Percentiles rank a stretch among this genome's conserved stretches.
Evolutionary conservation across 2,797 vertebrate genomes (phyloP).

Genomic region (Scarus forsteni): DNA sequence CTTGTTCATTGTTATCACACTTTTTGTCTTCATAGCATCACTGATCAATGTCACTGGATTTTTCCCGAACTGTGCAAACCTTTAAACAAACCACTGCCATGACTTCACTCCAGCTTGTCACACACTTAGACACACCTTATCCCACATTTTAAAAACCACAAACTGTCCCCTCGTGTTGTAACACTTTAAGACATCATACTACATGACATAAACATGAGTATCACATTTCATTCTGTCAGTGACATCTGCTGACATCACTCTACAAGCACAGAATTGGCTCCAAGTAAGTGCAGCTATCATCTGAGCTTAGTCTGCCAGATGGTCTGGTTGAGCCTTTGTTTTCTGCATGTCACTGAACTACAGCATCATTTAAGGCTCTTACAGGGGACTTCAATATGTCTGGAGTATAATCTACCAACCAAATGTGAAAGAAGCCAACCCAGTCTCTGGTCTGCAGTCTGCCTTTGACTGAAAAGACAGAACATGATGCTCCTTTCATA

Average conservation of each 20-base stretch:
- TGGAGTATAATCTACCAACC: too few species aligned
- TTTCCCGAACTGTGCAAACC: too few species aligned
- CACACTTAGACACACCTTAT: neutral
- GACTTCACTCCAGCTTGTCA: neutral
- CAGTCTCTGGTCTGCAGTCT: too few species aligned
- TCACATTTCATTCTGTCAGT: conserved; percentile 45
- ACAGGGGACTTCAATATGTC: too few species aligned
- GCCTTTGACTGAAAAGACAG: too few species aligned
- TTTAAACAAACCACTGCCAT: neutral
- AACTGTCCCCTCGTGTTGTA: conserved; percentile 13
- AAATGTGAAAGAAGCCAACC: too few species aligned
- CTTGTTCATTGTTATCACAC: too few species aligned
- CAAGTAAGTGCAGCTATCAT: conserved; percentile 14
- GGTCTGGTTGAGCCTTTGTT: conserved; percentile 39
- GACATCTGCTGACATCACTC: conserved; percentile 58
- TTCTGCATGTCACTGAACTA: conserved; percentile 4
- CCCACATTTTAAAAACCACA: conserved; percentile 1
- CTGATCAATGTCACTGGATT: too few species aligned
- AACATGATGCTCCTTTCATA: too few species aligned
- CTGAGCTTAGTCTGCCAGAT: conserved; percentile 37
- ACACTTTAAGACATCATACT: conserved; percentile 21
- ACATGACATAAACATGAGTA: conserved; percentile 28
- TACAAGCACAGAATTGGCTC: conserved; percentile 43
- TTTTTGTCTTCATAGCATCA: too few species aligned
- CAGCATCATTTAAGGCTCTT: neutral